Conservation (phyloP, 2,888 invertebrate species). For the Ophonus ardosiacus region DNA sequence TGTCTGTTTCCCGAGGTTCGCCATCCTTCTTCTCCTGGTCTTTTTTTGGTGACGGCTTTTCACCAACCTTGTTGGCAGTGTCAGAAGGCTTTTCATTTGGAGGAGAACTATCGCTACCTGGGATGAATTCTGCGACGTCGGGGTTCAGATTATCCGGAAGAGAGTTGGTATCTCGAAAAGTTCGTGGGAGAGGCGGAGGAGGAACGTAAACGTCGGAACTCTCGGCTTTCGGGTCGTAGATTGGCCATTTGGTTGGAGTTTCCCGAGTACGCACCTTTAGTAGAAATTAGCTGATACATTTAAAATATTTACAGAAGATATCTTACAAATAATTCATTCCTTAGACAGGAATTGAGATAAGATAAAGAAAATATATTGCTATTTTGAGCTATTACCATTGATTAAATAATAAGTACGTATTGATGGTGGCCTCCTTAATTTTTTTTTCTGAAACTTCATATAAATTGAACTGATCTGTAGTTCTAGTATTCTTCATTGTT, state of each 20-base stretch:
- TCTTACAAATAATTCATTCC: too few species aligned
- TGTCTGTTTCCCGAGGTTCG: slow-evolving; percentile 70
- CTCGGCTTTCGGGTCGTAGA: slow-evolving; percentile 72
- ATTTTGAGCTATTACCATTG: too few species aligned
- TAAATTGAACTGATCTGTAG: too few species aligned
- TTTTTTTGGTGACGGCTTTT: slow-evolving; percentile 46
- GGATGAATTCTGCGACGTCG: slow-evolving; percentile 92
- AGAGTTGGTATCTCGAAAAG: slow-evolving; percentile 73
- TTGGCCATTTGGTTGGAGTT: slow-evolving; percentile 94
- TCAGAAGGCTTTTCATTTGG: slow-evolving; percentile 33
- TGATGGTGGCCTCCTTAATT: too few species aligned
- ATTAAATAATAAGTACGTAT: too few species aligned
- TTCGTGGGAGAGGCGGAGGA: slow-evolving; percentile 84
- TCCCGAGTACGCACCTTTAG: slow-evolving; percentile 87
- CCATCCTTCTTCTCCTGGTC: slow-evolving; percentile 20
- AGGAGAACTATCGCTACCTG: slow-evolving; percentile 71
- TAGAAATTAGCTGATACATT: neutral
- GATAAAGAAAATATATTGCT: too few species aligned
- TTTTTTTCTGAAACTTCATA: too few species aligned
- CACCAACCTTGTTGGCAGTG: slow-evolving; percentile 15
- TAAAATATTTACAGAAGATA: too few species aligned
- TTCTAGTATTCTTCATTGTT: too few species aligned
- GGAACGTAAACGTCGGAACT: slow-evolving; percentile 82
- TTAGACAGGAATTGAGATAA: too few species aligned
- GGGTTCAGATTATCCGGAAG: slow-evolving; percentile 85